Base-by-base conservation (phyloP, 2,888 invertebrate genomes). In the Xylophagus ater region DNA sequence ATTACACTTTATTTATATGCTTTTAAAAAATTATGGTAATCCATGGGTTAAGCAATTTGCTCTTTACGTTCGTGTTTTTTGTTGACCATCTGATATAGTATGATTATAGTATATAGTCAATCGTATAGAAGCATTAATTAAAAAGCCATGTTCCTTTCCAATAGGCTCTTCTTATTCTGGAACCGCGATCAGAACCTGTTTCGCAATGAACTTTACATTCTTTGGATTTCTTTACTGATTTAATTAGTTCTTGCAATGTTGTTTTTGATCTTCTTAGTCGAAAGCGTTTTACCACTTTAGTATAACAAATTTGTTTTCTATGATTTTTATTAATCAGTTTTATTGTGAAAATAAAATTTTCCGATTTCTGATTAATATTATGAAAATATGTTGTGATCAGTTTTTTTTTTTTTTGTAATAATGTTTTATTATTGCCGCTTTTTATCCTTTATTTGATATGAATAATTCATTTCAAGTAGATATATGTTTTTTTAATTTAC, bases 401-500 rank as follows among this genome's bases (percentile, higher is more conserved):
- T n/a, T n/a, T n/a, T n/a, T n/a, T n/a, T n/a, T n/a, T n/a, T n/a
- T n/a, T n/a, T n/a, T n/a, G n/a, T n/a, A n/a, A n/a, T n/a, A n/a
- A n/a, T n/a, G n/a, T n/a, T n/a, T n/a, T n/a, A n/a, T n/a, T n/a
- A n/a, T n/a, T n/a, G n/a, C n/a, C n/a, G n/a, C n/a, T n/a, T n/a
- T n/a, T n/a, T n/a, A n/a, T n/a, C n/a, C n/a, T n/a, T n/a, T n/a
- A n/a, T n/a, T n/a, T n/a, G n/a, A n/a, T n/a, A n/a, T n/a, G n/a
- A n/a, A n/a, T n/a, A n/a, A n/a, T n/a, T n/a, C n/a, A n/a, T n/a
- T n/a, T n/a, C n/a, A n/a, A n/a, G n/a, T n/a, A n/a, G n/a, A n/a
- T n/a, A n/a, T n/a, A n/a, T n/a, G n/a, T n/a, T n/a, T n/a, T 34
- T 9, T 19, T 17, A n/a, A 26, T 8, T 52, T 60, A 82, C 86